phyloP scores from a whole-genome alignment of 2,888 invertebrate genomes.

The Crioceris asparagi region DNA sequence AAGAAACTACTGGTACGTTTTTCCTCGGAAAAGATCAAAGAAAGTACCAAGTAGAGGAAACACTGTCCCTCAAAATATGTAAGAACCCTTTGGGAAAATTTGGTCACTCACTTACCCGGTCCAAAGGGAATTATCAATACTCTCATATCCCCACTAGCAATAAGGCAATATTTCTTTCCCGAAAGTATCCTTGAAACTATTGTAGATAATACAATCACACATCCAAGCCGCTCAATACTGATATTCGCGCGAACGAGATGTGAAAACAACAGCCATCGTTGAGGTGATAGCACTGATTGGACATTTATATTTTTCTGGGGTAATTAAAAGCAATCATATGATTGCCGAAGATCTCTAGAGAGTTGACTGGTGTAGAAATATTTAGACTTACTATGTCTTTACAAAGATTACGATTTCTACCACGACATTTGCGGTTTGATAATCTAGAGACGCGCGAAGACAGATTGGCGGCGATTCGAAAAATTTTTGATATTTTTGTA shows the following conservation, averaged over 20 bases:
- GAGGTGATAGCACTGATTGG: constrained; percentile 5
- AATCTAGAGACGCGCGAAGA: constrained; percentile 1
- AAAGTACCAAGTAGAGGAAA: too few species aligned
- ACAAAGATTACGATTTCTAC: constrained; percentile 7
- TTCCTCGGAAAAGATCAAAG: too few species aligned
- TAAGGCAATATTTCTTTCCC: background rate
- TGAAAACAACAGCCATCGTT: background rate
- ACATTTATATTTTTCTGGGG: constrained; percentile 8
- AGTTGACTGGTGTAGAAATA: constrained; percentile 11
- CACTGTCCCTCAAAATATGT: background rate
- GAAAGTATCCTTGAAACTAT: background rate
- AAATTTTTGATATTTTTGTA: constrained; percentile 1
- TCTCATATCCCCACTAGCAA: background rate
- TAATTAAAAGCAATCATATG: constrained; percentile 7
- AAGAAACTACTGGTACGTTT: too few species aligned
- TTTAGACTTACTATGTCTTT: constrained; percentile 9
- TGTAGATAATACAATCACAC: background rate
- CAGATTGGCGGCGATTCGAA: background rate
- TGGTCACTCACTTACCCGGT: background rate
- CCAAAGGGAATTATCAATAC: too few species aligned
- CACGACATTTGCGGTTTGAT: background rate
- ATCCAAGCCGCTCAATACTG: background rate
- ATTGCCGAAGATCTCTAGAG: constrained; percentile 8
- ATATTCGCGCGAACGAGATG: background rate
- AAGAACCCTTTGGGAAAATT: background rate